phyloP scores from a whole-genome alignment of 2,888 invertebrate genomes.

The Autographa gamma region DNA sequence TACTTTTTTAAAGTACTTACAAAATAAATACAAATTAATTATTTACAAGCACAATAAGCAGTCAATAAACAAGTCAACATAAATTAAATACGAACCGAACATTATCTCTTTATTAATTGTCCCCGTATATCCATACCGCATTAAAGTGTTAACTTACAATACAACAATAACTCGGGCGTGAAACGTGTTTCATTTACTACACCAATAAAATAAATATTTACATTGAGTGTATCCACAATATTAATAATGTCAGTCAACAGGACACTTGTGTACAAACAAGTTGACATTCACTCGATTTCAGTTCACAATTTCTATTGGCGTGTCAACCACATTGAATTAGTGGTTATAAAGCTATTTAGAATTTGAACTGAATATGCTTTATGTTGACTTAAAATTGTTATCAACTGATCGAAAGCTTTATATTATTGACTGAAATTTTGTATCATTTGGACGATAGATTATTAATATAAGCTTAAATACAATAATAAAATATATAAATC shows the following conservation, averaged over 20 bases:
- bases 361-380: no score
- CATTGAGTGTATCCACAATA: not conserved
- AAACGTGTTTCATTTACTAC: constrained; percentile 3
- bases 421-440: no score
- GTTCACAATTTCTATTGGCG: not conserved
- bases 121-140: not conserved
- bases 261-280: not conserved
- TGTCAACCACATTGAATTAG: not conserved
- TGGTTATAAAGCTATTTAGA: no score
- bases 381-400: no score
- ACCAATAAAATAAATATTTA: constrained; percentile 1
- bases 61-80: not conserved
- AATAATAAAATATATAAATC: no score
- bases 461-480: no score
- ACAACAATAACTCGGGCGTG: not conserved
- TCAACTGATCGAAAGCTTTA: no score
- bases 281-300: not conserved
- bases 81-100: not conserved
- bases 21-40: not conserved
- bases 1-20: no score
- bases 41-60: not conserved
- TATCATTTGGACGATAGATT: no score
- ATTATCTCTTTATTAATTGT: not conserved
- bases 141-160: not conserved
- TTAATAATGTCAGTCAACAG: constrained; percentile 1